Percentiles rank a stretch among this genome's conserved stretches.
Evolutionary conservation across 2,888 invertebrate species (phyloP).

Genomic region (Hyles lineata): DNA sequence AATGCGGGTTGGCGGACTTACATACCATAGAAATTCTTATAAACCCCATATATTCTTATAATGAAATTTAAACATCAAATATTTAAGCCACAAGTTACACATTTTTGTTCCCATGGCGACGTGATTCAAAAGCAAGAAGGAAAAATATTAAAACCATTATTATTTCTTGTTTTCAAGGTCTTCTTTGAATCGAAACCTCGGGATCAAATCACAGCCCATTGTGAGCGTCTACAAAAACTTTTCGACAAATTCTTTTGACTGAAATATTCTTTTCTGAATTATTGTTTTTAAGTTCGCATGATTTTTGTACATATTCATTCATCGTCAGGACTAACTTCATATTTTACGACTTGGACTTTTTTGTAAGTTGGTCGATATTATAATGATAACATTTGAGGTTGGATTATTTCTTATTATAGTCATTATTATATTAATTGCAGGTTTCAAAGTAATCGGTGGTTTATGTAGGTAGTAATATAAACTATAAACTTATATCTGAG

Average conservation of each 20-base stretch:
- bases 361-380: no score
- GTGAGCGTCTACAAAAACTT: slow-evolving; percentile 8
- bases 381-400: no score
- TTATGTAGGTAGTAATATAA: no score
- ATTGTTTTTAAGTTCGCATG: background rate
- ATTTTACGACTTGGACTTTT: no score
- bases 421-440: no score
- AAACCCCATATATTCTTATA: no score
- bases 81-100: background rate
- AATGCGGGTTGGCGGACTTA: no score
- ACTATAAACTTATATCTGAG: no score
- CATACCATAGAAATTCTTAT: no score
- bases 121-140: background rate
- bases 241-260: background rate
- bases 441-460: no score
- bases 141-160: slow-evolving; percentile 22
- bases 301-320: background rate
- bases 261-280: background rate
- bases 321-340: background rate
- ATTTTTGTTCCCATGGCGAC: background rate
- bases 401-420: no score
- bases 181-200: background rate
- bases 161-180: slow-evolving; percentile 25
- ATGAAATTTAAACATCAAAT: background rate
- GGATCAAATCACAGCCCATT: slow-evolving; percentile 16